Evolutionary conservation across 2,113 vertebrate species (phyloP).

Genomic region (Bujurquina vittata): DNA sequence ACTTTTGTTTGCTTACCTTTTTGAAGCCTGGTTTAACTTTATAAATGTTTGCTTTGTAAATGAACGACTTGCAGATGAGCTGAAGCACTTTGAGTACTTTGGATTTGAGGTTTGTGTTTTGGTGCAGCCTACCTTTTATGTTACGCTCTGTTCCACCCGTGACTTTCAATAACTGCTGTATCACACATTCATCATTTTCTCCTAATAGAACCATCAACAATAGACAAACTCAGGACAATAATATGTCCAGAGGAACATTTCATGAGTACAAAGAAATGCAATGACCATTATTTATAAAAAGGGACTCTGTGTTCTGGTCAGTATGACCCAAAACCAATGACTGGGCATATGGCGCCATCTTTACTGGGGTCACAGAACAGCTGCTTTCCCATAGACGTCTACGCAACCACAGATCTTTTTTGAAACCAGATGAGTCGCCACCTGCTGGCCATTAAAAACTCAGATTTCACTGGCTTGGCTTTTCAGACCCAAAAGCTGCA

Average conservation of each 20-base stretch:
- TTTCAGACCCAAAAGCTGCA: neutral
- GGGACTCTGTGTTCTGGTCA: neutral
- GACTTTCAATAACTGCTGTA: too few relatives aligned
- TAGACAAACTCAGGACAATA: too few relatives aligned
- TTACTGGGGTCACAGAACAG: neutral
- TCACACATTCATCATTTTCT: too few relatives aligned
- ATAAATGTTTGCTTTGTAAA: too few relatives aligned
- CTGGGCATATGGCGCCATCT: neutral
- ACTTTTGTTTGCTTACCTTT: neutral
- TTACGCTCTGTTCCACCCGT: too few relatives aligned
- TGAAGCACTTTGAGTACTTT: too few relatives aligned
- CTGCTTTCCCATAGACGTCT: neutral
- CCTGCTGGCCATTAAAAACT: rapidly evolving
- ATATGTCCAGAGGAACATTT: neutral
- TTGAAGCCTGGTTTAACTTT: neutral
- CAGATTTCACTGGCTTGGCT: neutral
- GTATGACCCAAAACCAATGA: neutral
- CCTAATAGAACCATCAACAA: too few relatives aligned
- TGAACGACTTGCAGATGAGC: too few relatives aligned
- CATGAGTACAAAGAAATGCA: neutral
- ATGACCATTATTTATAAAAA: neutral
- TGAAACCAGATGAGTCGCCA: neutral
- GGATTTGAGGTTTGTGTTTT: too few relatives aligned
- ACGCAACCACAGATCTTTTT: neutral
- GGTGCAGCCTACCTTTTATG: too few relatives aligned